Percentiles rank a stretch among this genome's conserved stretches.
Conservation (phyloP, 2,888 invertebrate genomes). For the Andrena fulva region DNA sequence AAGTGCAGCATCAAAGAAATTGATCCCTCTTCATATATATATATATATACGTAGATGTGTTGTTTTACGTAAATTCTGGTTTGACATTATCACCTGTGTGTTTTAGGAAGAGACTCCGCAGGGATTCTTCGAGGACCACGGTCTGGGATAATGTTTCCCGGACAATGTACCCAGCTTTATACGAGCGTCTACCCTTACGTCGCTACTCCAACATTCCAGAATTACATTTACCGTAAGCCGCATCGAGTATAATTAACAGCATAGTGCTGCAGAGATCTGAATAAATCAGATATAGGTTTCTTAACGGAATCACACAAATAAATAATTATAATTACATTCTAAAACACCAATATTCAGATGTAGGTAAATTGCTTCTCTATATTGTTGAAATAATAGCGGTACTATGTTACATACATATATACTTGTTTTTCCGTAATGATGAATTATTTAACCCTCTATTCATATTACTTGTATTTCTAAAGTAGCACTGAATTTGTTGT, state of each 20-base stretch:
- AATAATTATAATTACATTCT: slow-evolving; percentile 16
- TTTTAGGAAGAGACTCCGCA: slow-evolving; percentile 99
- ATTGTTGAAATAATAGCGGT: slow-evolving; percentile 33
- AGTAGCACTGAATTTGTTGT: not conserved
- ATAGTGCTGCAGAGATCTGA: slow-evolving; percentile 23
- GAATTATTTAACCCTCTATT: slow-evolving; percentile 46
- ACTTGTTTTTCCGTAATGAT: slow-evolving; percentile 4
- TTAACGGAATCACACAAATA: slow-evolving; percentile 11
- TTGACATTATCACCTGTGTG: slow-evolving; percentile 83
- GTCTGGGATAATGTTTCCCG: slow-evolving; percentile 87
- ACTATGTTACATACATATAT: slow-evolving; percentile 17
- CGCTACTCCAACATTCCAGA: slow-evolving; percentile 57
- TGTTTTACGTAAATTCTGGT: slow-evolving; percentile 1
- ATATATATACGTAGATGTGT: slow-evolving; percentile 9
- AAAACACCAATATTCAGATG: slow-evolving; percentile 16
- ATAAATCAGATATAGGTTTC: slow-evolving; percentile 15
- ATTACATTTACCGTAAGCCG: slow-evolving; percentile 47
- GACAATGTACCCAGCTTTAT: slow-evolving; percentile 23
- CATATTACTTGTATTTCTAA: not conserved
- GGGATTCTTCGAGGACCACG: slow-evolving; percentile 99
- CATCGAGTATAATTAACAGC: slow-evolving; percentile 29
- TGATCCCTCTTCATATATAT: slow-evolving; percentile 83
- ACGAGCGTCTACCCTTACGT: slow-evolving; percentile 46
- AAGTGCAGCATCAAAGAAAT: slow-evolving; percentile 83
- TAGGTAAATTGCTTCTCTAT: slow-evolving; percentile 6